Percentiles rank a stretch among this genome's conserved stretches.
Evolutionary conservation across 1,140 invertebrate genomes (phyloP).

Genomic region (Rhopalosiphum maidis): DNA sequence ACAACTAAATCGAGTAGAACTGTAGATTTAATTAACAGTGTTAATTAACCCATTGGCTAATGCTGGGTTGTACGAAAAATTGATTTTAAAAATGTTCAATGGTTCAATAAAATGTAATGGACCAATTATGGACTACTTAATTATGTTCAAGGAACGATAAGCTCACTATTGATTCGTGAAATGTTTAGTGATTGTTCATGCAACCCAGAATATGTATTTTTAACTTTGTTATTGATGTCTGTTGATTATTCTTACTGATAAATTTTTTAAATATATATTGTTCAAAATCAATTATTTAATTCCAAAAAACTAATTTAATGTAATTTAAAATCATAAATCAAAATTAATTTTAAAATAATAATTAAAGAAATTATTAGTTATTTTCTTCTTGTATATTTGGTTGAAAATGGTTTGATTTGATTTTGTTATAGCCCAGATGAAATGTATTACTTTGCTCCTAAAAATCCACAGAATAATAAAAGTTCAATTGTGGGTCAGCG

Average conservation of each 20-base stretch:
- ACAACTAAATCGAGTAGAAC: not conserved
- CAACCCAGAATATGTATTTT: not conserved
- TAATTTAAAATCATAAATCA: not conserved
- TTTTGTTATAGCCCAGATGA: conserved; percentile 40
- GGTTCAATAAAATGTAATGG: no score
- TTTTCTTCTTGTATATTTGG: not conserved
- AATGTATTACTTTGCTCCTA: conserved; percentile 53
- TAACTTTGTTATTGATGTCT: not conserved
- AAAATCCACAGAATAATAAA: conserved; percentile 56
- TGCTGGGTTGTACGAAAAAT: no score
- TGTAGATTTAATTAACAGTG: not conserved
- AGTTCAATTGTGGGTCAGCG: conserved; percentile 51
- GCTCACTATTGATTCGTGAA: no score
- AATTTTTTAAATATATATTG: not conserved
- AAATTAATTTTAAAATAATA: not conserved
- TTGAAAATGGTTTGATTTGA: not conserved
- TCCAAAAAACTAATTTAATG: not conserved
- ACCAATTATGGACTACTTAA: no score
- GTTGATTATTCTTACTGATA: not conserved
- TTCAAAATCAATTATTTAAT: not conserved
- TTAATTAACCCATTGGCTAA: not conserved
- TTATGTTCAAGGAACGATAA: no score
- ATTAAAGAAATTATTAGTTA: not conserved
- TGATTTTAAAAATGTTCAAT: no score
- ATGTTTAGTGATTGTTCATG: no score